Percentiles rank a stretch among this genome's conserved stretches.
These are phyloP conservation scores for Drosophila siamana DNA, from an alignment of 2,888 invertebrate species.

Conservation along the genomic window DNA sequence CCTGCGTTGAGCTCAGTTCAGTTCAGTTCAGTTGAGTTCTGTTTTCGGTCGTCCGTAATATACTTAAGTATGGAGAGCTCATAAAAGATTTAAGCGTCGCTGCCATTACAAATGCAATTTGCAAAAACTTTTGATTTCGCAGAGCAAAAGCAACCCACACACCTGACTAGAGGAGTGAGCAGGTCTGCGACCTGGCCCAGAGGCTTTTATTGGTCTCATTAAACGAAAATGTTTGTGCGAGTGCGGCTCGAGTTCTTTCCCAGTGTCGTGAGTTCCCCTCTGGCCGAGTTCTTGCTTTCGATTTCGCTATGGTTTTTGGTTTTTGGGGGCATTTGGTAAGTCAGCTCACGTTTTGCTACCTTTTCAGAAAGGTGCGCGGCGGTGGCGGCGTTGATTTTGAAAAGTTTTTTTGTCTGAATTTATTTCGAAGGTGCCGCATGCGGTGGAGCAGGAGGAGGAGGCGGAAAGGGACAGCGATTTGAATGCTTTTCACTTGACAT, in stretches of 20 bases:
- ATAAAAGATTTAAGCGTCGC: slow-evolving; percentile 78
- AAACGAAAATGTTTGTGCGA: slow-evolving; percentile 71
- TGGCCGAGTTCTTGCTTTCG: slow-evolving; percentile 63
- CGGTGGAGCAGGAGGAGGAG: neutral
- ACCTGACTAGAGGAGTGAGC: neutral
- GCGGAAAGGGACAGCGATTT: slow-evolving; percentile 54
- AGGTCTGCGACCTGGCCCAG: slow-evolving; percentile 21
- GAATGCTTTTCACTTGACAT: slow-evolving; percentile 76
- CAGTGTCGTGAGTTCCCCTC: neutral
- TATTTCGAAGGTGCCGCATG: neutral
- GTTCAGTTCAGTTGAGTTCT: neutral
- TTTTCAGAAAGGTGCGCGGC: slow-evolving; percentile 60
- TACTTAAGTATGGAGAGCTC: slow-evolving; percentile 60
- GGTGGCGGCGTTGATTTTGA: slow-evolving; percentile 68
- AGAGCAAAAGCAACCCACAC: slow-evolving; percentile 6
- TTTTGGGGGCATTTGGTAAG: slow-evolving; percentile 44
- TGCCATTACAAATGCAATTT: slow-evolving; percentile 79
- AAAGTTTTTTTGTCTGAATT: slow-evolving; percentile 56
- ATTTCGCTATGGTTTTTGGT: slow-evolving; percentile 46
- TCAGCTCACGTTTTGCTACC: slow-evolving; percentile 64
- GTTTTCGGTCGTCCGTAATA: slow-evolving; percentile 27
- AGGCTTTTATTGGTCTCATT: slow-evolving; percentile 79
- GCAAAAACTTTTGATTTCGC: slow-evolving; percentile 76
- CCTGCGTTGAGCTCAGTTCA: slow-evolving; percentile 11
- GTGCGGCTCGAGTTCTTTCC: slow-evolving; percentile 16